Evolutionary conservation across 2,888 invertebrate species (phyloP), one percentile per base, ranked within the genome.

Genomic region (Hypercompe scribonia): DNA sequence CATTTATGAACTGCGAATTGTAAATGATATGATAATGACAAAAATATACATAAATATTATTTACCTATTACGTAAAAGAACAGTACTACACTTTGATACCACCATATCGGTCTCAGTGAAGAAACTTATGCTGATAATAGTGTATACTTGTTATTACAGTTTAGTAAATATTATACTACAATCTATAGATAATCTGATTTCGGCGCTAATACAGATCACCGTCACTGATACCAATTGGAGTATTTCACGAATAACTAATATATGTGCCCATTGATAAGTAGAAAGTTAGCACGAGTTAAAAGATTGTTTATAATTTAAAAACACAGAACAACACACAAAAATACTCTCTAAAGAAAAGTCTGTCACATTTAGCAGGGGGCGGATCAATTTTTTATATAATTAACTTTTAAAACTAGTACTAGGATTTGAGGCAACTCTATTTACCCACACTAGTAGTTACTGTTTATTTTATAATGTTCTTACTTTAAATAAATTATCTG

Each of bases 101-200:
- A 15, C 13, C 7, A 4, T 34, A 64, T 64, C 65, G 39, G 42
- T 42, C 65, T 39, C 15, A 11, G 42, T 28, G 66, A 13, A 21
- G 24, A 54, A 50, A 34, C 50, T 68, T 68, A 4, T 28, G 28
- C 68, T 31, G 36, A 34, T 68, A 34, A 50, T 68, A 36, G 2
- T 46, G 21, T 46, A 46, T 46, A 18, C 15, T n/a, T 24, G 15
- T 54, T 54, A n/a, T n/a, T 18, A 1, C 28, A 24, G 28, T 24
- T 54, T 50, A 24, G 50, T 50, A 50, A 24, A 50, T 34, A 36
- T 50, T 50, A 50, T 67, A 13, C 34, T 50, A 24, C 21, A n/a
- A 54, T 54, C 34, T 50, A 54, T 33, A 68, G 34, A 68, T 68
- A 58, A 36, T 58, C 36, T 54, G 21, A n/a, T n/a, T 50, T 13